Evolutionary conservation across 30 jellyfish, hydroid and myxozoan genomes (phyloP).

Genomic region (Turritopsis dohrnii): DNA sequence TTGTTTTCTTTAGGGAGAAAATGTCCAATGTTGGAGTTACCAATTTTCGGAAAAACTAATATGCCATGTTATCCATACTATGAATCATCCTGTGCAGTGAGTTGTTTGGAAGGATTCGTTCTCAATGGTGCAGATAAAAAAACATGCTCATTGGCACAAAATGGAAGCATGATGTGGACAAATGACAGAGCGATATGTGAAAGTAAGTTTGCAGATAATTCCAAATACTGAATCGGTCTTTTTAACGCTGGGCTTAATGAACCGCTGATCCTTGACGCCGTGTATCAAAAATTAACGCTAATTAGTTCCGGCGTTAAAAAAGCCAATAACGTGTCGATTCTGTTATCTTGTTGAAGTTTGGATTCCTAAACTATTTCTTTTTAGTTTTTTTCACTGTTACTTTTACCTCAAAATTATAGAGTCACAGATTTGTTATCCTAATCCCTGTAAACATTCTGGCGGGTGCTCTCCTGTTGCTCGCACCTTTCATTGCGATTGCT

Average conservation of each 20-base stretch:
- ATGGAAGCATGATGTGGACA: constrained; percentile 44
- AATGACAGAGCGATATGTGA: constrained; percentile 33
- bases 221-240: not conserved
- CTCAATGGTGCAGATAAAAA: constrained; percentile 39
- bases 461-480: constrained; percentile 10
- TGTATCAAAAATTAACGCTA: too few species aligned
- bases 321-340: too few species aligned
- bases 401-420: constrained; percentile 17
- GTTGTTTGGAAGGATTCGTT: constrained; percentile 44
- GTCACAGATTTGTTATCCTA: constrained; percentile 43
- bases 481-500: constrained; percentile 38
- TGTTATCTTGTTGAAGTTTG: too few species aligned
- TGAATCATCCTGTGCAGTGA: constrained; percentile 44
- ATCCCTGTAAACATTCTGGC: constrained; percentile 63
- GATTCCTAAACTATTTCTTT: not conserved
- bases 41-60: constrained; percentile 30
- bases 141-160: constrained; percentile 35
- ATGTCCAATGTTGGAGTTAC: constrained; percentile 36
- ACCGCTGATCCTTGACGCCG: too few species aligned
- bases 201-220: constrained; percentile 21
- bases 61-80: constrained; percentile 52
- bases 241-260: too few species aligned
- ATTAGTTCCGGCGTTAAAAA: too few species aligned
- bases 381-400: not conserved
- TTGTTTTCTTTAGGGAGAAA: constrained; percentile 35